phyloP scores from a whole-genome alignment of 2,113 vertebrate genomes.

The Pterophyllum scalare region DNA sequence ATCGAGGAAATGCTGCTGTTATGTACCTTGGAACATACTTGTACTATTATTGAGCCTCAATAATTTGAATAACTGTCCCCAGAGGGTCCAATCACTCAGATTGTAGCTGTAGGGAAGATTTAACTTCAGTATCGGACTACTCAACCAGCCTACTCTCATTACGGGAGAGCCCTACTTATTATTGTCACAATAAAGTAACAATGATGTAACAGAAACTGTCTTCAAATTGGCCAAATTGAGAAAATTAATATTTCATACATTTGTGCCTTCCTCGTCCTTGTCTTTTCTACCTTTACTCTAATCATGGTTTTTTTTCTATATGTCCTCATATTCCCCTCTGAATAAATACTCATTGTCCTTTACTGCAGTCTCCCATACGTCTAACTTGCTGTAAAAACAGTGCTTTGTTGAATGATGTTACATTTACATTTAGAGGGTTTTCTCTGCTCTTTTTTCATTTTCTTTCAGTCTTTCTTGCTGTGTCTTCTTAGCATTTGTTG shows the following conservation, averaged over 20 bases:
- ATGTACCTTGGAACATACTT: too few relatives aligned
- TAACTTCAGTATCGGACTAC: too few relatives aligned
- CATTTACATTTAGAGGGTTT: not conserved
- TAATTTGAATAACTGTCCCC: too few relatives aligned
- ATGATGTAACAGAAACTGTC: not conserved
- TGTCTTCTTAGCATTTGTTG: conserved; percentile 40
- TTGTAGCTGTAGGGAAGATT: not conserved
- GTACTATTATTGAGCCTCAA: too few relatives aligned
- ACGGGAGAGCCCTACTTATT: not conserved
- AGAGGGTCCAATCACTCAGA: not conserved
- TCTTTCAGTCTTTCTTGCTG: not conserved
- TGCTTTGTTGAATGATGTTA: not conserved
- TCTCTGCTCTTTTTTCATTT: not conserved
- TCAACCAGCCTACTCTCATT: not conserved
- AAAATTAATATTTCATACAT: not conserved
- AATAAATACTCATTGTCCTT: not conserved
- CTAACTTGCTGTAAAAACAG: not conserved
- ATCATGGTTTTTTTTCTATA: not conserved
- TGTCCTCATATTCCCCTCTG: not conserved
- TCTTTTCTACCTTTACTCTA: not conserved
- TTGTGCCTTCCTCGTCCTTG: not conserved
- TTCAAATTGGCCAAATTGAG: not conserved
- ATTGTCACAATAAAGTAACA: not conserved
- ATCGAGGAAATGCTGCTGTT: too few relatives aligned
- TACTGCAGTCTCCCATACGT: not conserved